Percentiles rank a stretch among this genome's conserved stretches.
Conservation (phyloP, 2,113 vertebrate species). For the Brachyhypopomus gauderio region DNA sequence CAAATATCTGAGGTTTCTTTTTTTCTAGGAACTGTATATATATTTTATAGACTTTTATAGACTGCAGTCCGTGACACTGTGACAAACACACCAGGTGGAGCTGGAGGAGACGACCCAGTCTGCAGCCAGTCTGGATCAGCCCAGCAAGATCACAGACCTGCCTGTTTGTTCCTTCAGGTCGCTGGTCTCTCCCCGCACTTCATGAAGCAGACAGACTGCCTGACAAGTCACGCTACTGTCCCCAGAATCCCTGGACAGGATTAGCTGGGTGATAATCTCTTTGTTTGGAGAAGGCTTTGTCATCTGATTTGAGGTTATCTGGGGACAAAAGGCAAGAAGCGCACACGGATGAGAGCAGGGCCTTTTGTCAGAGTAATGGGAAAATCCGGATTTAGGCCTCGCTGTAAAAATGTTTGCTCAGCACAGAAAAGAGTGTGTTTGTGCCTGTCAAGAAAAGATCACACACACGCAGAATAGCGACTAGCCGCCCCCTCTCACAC, state of each 20-base stretch:
- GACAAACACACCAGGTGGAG: not conserved
- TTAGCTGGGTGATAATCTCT: constrained; percentile 58
- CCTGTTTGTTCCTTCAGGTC: not conserved
- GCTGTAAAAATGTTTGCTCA: constrained; percentile 50
- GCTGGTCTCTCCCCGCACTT: not conserved
- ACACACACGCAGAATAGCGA: not conserved
- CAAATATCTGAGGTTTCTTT: no score
- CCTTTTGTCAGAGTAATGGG: constrained; percentile 52
- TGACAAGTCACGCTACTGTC: constrained; percentile 16
- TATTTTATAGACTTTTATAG: no score
- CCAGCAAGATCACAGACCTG: not conserved
- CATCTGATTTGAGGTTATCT: constrained; percentile 55
- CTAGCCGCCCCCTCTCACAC: not conserved
- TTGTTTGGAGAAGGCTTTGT: constrained; percentile 55
- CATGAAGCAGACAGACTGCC: constrained; percentile 34
- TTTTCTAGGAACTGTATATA: no score
- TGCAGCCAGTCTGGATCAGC: not conserved
- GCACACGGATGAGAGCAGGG: constrained; percentile 40
- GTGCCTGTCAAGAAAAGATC: constrained; percentile 13
- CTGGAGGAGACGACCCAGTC: not conserved
- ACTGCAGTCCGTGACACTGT: not conserved
- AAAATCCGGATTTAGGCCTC: constrained; percentile 51
- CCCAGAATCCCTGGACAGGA: constrained; percentile 37
- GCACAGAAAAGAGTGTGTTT: constrained; percentile 44
- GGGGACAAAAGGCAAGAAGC: constrained; percentile 44